Conservation (phyloP, 2,797 vertebrate species). For the Schizothorax lantsangensis region DNA sequence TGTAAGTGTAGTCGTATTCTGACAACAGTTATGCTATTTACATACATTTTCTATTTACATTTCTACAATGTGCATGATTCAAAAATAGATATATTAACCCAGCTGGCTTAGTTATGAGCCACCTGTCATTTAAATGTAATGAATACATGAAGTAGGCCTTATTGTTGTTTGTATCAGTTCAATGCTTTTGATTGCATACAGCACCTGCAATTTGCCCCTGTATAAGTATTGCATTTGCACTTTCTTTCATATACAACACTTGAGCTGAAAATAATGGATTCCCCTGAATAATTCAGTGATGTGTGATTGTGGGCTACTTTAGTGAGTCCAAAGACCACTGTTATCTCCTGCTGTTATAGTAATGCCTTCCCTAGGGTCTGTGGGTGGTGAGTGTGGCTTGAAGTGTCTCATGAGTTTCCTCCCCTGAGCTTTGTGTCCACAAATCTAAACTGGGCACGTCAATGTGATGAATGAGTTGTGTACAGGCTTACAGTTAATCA, state of each 20-base stretch:
- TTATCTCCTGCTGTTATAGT: constrained; percentile 65
- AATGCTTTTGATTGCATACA: neutral
- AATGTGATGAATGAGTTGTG: constrained; percentile 31
- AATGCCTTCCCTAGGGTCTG: constrained; percentile 40
- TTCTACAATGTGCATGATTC: neutral
- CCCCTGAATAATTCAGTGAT: constrained; percentile 8
- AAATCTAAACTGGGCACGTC: constrained; percentile 9
- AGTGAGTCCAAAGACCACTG: constrained; percentile 63
- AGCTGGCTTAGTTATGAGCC: neutral
- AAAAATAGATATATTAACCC: neutral
- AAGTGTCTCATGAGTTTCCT: constrained; percentile 25
- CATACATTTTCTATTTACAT: neutral
- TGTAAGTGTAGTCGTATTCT: neutral
- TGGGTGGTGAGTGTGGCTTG: constrained; percentile 25
- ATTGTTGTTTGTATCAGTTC: neutral
- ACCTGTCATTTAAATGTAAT: neutral
- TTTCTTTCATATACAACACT: neutral
- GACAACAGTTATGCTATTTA: neutral
- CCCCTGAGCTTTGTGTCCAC: constrained; percentile 36
- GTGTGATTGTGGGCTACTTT: constrained; percentile 10
- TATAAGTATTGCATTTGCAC: neutral
- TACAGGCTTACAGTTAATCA: constrained; percentile 32
- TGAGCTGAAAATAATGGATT: neutral
- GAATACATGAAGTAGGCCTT: neutral
- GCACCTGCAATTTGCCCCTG: neutral